phyloP scores from a whole-genome alignment of 2,113 vertebrate genomes.

The Aleadryas rufinucha region DNA sequence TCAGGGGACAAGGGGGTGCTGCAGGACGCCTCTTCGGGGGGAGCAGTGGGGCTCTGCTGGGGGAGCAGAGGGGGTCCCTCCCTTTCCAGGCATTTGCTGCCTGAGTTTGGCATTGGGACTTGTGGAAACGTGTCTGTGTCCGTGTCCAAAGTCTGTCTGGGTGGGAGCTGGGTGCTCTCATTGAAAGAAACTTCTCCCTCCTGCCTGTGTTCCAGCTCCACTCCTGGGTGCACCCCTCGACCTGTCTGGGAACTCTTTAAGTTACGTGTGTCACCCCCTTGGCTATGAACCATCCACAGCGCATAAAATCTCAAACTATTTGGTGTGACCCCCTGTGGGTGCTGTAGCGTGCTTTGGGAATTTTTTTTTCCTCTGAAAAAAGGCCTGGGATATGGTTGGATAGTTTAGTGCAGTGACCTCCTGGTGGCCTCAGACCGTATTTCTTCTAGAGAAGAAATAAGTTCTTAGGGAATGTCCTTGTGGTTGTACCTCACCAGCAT shows the following conservation, averaged over 20 bases:
- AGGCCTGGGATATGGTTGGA: background rate
- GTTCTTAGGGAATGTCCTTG: background rate
- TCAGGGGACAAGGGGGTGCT: background rate
- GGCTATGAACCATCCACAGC: background rate
- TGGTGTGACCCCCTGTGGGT: background rate
- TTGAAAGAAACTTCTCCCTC: background rate
- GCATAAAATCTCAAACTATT: accelerated
- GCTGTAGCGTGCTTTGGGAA: background rate
- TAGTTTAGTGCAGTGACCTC: background rate
- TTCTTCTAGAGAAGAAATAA: background rate
- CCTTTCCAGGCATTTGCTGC: background rate
- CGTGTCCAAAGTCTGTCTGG: background rate
- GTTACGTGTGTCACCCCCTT: background rate
- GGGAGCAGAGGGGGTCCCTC: background rate
- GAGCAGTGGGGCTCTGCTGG: background rate
- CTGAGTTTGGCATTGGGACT: background rate
- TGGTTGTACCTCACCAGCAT: background rate
- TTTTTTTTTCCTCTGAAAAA: background rate
- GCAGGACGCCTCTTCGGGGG: background rate
- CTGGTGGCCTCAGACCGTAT: background rate
- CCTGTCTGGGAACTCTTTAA: accelerated
- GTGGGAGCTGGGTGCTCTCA: background rate
- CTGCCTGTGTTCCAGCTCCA: background rate
- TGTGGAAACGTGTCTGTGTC: background rate
- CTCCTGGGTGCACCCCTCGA: background rate